Percentiles rank a stretch among this genome's conserved stretches.
Conservation (phyloP, 2,113 vertebrate genomes). For the Tauraco erythrolophus region DNA sequence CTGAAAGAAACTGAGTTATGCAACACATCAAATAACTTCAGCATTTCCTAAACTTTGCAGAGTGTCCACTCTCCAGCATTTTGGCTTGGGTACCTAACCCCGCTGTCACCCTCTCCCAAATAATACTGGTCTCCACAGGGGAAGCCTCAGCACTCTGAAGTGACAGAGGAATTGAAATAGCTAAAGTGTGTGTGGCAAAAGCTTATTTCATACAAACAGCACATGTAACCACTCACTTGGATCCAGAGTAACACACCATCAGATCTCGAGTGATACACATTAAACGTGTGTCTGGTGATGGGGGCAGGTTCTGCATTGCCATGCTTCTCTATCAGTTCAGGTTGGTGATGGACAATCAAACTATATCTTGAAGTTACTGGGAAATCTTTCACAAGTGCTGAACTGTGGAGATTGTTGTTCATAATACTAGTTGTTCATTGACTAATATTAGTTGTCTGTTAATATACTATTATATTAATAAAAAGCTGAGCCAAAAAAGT, state of each 20-base stretch:
- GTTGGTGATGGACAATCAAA: neutral
- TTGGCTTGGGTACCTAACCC: accelerated
- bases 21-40: neutral
- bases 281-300: neutral
- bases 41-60: neutral
- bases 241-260: no score
- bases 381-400: neutral
- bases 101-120: neutral
- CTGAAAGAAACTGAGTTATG: neutral
- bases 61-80: neutral
- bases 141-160: neutral
- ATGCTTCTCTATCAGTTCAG: neutral
- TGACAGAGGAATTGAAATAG: neutral
- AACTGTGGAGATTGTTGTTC: neutral
- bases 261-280: no score
- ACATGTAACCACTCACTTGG: neutral
- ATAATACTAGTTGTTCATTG: neutral
- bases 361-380: neutral
- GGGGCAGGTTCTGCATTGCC: no score
- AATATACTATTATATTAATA: neutral
- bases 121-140: neutral
- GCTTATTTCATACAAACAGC: neutral
- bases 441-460: neutral
- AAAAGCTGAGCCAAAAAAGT: neutral
- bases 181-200: neutral